Percentiles rank a stretch among this genome's conserved stretches.
Evolutionary conservation across 2,797 vertebrate species (phyloP).

Genomic region (Crenichthys baileyi): DNA sequence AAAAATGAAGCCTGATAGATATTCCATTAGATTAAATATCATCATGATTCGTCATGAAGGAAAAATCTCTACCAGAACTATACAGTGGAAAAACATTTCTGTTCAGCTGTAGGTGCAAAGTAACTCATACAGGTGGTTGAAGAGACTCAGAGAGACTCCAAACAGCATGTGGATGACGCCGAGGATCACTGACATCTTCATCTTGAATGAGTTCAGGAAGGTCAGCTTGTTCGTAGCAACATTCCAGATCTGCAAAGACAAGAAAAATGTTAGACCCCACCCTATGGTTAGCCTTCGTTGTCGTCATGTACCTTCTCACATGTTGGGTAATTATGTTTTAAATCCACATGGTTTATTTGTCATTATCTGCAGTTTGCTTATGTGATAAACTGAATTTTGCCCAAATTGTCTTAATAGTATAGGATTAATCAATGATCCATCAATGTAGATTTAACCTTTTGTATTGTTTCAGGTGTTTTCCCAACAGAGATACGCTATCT

Average conservation of each 20-base stretch:
- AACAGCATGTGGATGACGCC: slow-evolving; percentile 97
- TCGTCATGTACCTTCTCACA: no score
- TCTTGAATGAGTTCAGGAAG: slow-evolving; percentile 99
- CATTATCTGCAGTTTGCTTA: no score
- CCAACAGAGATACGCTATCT: not conserved
- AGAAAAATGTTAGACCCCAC: not conserved
- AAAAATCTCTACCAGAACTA: no score
- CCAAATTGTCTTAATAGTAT: not conserved
- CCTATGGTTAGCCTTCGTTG: no score
- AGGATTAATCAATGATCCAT: not conserved
- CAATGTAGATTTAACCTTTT: not conserved
- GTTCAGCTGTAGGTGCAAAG: not conserved
- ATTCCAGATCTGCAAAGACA: slow-evolving; percentile 90
- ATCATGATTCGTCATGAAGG: not conserved
- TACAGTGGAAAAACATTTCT: not conserved
- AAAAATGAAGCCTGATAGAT: not conserved
- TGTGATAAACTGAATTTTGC: not conserved
- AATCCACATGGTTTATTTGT: no score
- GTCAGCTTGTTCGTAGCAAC: slow-evolving; percentile 95
- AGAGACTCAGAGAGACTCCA: slow-evolving; percentile 87
- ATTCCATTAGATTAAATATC: not conserved
- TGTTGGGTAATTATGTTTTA: no score
- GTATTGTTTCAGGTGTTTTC: not conserved
- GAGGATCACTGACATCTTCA: slow-evolving; percentile 99
- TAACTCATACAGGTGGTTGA: slow-evolving; percentile 81